phyloP scores from a whole-genome alignment of 2,113 vertebrate genomes.

The Aplodontia rufa region DNA sequence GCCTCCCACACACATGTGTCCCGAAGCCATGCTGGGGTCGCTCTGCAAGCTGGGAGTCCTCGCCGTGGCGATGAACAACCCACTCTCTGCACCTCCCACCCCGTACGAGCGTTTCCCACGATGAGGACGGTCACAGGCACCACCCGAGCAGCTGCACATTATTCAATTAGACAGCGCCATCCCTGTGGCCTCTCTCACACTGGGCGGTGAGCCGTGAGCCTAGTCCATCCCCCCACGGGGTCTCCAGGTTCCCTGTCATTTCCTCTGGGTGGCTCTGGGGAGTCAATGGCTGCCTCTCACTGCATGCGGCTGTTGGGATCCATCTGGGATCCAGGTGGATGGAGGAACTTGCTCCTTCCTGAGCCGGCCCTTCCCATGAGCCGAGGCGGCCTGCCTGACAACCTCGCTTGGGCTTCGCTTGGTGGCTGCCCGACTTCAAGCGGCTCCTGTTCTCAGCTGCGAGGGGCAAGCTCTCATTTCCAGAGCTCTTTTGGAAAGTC shows the following conservation, averaged over 20 bases:
- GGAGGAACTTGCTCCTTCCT: neutral
- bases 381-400: no score
- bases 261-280: neutral
- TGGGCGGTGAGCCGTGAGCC: no score
- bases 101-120: neutral
- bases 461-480: neutral
- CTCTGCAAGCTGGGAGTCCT: neutral
- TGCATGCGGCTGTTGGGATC: fast-evolving
- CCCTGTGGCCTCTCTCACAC: neutral
- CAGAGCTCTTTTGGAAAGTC: neutral
- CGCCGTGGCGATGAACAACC: neutral
- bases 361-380: fast-evolving
- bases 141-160: neutral
- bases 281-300: no score
- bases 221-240: no score
- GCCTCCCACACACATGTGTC: neutral
- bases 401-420: no score
- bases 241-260: neutral
- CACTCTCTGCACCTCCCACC: neutral
- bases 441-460: fast-evolving
- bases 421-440: fast-evolving
- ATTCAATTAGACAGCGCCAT: neutral
- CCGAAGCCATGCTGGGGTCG: neutral
- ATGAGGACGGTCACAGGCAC: neutral
- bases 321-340: neutral